phyloP scores from a whole-genome alignment of 2,797 vertebrate genomes.

The Zonotrichia albicollis region DNA sequence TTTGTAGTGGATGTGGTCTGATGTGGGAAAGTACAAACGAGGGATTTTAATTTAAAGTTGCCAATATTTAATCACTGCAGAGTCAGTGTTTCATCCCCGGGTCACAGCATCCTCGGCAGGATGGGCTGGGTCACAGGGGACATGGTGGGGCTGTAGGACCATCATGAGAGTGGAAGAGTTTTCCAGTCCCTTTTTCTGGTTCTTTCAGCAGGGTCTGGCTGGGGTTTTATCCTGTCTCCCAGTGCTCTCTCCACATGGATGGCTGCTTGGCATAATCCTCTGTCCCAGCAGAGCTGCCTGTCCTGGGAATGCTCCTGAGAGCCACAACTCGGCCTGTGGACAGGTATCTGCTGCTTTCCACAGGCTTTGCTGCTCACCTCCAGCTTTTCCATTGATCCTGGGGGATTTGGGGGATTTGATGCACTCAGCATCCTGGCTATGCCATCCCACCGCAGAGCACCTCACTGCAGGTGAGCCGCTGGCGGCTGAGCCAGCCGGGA shows the following conservation, averaged over 20 bases:
- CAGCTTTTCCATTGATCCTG: not conserved
- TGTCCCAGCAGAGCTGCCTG: not conserved
- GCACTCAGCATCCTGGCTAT: fast-evolving
- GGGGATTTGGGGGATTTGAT: not conserved
- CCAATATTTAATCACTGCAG: not conserved
- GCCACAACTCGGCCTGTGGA: not conserved
- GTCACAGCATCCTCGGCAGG: not conserved
- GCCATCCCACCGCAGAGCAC: not conserved
- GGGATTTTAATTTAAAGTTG: not conserved
- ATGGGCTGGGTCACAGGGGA: fast-evolving
- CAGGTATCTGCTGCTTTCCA: not conserved
- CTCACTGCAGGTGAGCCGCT: conserved; percentile 22
- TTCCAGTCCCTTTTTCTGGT: not conserved
- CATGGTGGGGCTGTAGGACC: not conserved
- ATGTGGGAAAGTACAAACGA: not conserved
- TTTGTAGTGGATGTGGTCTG: not conserved
- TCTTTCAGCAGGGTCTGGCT: not conserved
- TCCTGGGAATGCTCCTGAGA: not conserved
- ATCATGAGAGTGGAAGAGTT: fast-evolving
- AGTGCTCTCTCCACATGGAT: not conserved
- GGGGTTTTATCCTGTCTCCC: not conserved
- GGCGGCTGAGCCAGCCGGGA: not conserved
- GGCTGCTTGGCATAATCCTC: not conserved
- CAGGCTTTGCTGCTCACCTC: not conserved
- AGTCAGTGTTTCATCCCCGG: not conserved